These are phyloP conservation scores for Eulithis testata DNA, from an alignment of 2,888 invertebrate genomes.

Conservation along the genomic window DNA sequence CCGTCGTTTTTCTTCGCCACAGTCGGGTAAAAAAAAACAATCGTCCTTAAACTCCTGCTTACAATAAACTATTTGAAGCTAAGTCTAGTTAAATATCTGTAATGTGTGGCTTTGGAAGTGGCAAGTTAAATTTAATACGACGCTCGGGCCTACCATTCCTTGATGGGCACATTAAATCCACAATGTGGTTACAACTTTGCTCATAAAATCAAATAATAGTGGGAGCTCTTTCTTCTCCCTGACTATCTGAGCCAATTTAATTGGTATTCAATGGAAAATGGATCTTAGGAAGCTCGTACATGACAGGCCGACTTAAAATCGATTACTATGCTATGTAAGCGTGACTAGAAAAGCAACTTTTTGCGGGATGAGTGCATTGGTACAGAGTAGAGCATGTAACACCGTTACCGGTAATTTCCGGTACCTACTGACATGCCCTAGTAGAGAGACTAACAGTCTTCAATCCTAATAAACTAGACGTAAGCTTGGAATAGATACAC, in stretches of 20 bases:
- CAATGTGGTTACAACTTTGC: constrained; percentile 43
- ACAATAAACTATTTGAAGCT: constrained; percentile 33
- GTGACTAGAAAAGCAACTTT: too few relatives aligned
- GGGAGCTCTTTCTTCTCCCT: constrained; percentile 31
- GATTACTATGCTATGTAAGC: too few relatives aligned
- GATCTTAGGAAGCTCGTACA: not conserved
- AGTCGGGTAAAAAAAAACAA: too few relatives aligned
- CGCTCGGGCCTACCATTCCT: constrained; percentile 30
- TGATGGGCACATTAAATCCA: constrained; percentile 45
- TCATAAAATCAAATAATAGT: constrained; percentile 50
- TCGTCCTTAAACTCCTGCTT: not conserved
- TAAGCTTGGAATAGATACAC: too few relatives aligned
- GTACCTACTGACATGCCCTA: too few relatives aligned
- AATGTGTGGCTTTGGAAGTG: constrained; percentile 31
- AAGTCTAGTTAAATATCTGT: constrained; percentile 34
- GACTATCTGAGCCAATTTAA: constrained; percentile 8
- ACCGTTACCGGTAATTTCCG: too few relatives aligned
- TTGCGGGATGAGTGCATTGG: too few relatives aligned
- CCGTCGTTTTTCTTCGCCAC: too few relatives aligned
- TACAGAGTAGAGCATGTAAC: too few relatives aligned
- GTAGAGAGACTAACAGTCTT: too few relatives aligned
- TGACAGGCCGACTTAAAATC: not conserved
- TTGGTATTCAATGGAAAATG: constrained; percentile 12
- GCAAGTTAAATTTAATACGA: constrained; percentile 42
- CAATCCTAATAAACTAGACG: too few relatives aligned